Base-by-base conservation (phyloP, 1,140 invertebrate species). In the Druon quercuslanigerum region DNA sequence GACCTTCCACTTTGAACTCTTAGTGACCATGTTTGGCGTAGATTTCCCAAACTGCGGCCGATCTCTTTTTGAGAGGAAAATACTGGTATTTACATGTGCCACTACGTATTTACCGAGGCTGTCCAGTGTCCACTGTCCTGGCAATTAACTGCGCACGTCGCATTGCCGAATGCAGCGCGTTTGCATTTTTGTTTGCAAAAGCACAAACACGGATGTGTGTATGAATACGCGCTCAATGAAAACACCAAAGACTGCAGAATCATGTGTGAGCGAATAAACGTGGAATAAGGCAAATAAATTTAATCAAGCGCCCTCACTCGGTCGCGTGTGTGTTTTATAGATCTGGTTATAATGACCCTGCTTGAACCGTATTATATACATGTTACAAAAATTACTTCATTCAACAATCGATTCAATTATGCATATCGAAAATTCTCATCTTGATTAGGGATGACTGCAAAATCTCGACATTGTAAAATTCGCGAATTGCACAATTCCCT, bases 181-280 rank as follows among this genome's bases (percentile, higher is more conserved):
- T 66, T 66, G n/a, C 60, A 66, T 66, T 66, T 66, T 66, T 66
- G 60, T 66, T 66, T 66, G 33, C 11, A 66, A 66, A 66, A n/a
- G 14, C 60, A 66, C 25, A 40, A 4, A 8, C 33, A 46, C 60
- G 46, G 14, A 16, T 14, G 16, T 40, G 33, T 40, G 19, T 25
- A 33, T 60, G 14, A 25, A 60, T 60, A n/a, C 14, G 33, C 6
- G n/a, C 14, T 46, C 40, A 46, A 11, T 46, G 40, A 46, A 66
- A 14, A 66, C 20, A 66, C 60, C 33, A 66, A 40, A 66, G 60
- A 20, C 33, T n/a, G 16, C 33, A 9, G 25, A n/a, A 33, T 66
- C 60, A 66, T 66, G 13, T 66, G 60, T 46, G 60, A 66, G 60
- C 3, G 40, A 66, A 66, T 66, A 66, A 66, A 66, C 60, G 60